Evolutionary conservation across 2,113 vertebrate genomes (phyloP).

Genomic region (Oryzias curvinotus): DNA sequence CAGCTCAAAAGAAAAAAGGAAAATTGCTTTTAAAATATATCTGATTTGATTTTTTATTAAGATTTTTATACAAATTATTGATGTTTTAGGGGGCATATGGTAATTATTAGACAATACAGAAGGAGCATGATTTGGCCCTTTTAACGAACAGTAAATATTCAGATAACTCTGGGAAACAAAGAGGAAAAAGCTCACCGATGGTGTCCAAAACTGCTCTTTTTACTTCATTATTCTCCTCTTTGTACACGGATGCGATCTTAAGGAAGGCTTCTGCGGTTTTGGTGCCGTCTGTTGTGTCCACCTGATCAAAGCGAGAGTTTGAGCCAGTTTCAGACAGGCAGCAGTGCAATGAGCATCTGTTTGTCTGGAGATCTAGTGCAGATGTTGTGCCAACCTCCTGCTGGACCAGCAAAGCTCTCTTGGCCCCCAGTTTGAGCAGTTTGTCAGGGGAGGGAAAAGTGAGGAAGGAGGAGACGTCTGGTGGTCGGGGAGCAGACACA

Average conservation of each 20-base stretch:
- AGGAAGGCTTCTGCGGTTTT: slow-evolving; percentile 88
- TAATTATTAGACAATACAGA: too few relatives aligned
- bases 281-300: slow-evolving; percentile 83
- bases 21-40: too few relatives aligned
- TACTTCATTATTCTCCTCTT: slow-evolving; percentile 83
- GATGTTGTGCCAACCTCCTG: slow-evolving; percentile 80
- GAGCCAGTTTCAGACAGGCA: too few relatives aligned
- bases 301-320: slow-evolving; percentile 66
- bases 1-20: too few relatives aligned
- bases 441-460: slow-evolving; percentile 94
- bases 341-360: background rate
- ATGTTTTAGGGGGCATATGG: too few relatives aligned
- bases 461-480: slow-evolving; percentile 88
- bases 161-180: background rate
- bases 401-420: slow-evolving; percentile 84
- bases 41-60: too few relatives aligned
- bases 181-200: slow-evolving; percentile 63
- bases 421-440: slow-evolving; percentile 87
- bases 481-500: slow-evolving; percentile 70
- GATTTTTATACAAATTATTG: too few relatives aligned
- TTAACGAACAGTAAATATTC: too few relatives aligned
- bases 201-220: slow-evolving; percentile 81
- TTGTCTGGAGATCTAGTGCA: background rate
- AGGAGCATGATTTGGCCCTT: too few relatives aligned
- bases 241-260: slow-evolving; percentile 92